Conservation (phyloP, 1,140 invertebrate species). For the Drosophila chauvacae region DNA sequence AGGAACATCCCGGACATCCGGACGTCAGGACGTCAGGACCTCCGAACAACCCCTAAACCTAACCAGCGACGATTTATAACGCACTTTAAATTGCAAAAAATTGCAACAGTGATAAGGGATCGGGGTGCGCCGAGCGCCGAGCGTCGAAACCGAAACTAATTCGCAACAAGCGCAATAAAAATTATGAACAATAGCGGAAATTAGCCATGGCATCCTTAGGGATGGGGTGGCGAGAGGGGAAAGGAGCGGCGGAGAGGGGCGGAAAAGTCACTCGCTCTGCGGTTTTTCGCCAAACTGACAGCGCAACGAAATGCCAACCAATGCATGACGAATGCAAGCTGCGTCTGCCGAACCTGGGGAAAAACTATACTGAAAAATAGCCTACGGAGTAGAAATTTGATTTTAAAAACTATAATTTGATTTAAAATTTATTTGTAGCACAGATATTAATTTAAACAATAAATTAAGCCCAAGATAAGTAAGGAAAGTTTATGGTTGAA, state of each 20-base stretch:
- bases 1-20: slow-evolving; percentile 3
- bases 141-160: slow-evolving; percentile 80
- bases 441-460: background rate
- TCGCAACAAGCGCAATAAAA: slow-evolving; percentile 84
- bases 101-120: slow-evolving; percentile 62
- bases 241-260: background rate
- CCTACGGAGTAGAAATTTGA: background rate
- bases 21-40: background rate
- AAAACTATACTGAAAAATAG: background rate
- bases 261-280: slow-evolving; percentile 57
- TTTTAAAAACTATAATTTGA: too few species aligned
- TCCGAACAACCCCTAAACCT: slow-evolving; percentile 61
- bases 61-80: slow-evolving; percentile 68
- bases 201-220: slow-evolving; percentile 63
- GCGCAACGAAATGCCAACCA: slow-evolving; percentile 80
- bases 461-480: background rate
- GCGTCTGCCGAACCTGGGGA: slow-evolving; percentile 6
- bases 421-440: too few species aligned
- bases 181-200: slow-evolving; percentile 83
- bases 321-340: slow-evolving; percentile 71
- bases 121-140: slow-evolving; percentile 18
- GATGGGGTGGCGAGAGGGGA: background rate
- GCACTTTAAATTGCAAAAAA: slow-evolving; percentile 81
- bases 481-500: background rate
- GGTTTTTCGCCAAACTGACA: slow-evolving; percentile 74